These are phyloP conservation scores for Biston stratarius DNA, from an alignment of 2,888 invertebrate genomes.

Conservation along the genomic window DNA sequence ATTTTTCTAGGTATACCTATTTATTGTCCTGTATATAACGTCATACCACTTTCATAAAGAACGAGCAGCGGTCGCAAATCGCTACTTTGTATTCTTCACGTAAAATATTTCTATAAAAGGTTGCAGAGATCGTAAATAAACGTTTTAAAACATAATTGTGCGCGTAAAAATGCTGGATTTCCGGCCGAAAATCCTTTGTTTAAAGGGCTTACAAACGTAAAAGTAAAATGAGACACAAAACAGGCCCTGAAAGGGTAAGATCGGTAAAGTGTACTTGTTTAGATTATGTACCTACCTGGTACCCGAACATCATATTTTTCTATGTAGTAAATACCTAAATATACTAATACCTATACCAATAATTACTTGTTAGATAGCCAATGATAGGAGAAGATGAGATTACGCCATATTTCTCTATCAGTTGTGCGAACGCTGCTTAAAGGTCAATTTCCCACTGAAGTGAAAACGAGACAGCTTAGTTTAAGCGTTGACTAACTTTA, in stretches of 20 bases:
- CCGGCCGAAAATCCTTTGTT: conserved; percentile 20
- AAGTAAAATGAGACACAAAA: conserved; percentile 15
- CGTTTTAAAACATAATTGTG: conserved; percentile 42
- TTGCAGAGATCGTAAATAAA: conserved; percentile 41
- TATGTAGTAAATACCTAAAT: background rate
- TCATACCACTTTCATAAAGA: conserved; percentile 46
- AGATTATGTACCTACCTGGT: background rate
- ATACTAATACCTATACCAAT: no score
- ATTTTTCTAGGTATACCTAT: background rate
- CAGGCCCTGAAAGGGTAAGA: conserved; percentile 12
- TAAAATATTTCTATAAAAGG: conserved; percentile 48
- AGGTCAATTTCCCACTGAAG: no score
- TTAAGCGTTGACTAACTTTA: no score
- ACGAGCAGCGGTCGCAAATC: conserved; percentile 39
- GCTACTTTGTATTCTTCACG: conserved; percentile 50
- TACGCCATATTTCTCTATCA: no score
- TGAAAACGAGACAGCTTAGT: no score
- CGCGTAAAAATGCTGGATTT: conserved; percentile 37
- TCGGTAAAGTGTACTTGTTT: conserved; percentile 20
- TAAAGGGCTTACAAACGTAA: conserved; percentile 21
- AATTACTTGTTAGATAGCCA: no score
- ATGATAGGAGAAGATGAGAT: no score
- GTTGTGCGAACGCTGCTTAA: no score
- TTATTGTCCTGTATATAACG: conserved; percentile 39
- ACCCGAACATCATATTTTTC: background rate